A percentile compares a stretch with the other conserved stretches of the same genome.
These are phyloP conservation scores for Streblospio benedicti DNA, from an alignment of 1,140 invertebrate species.

Conservation along the genomic window DNA sequence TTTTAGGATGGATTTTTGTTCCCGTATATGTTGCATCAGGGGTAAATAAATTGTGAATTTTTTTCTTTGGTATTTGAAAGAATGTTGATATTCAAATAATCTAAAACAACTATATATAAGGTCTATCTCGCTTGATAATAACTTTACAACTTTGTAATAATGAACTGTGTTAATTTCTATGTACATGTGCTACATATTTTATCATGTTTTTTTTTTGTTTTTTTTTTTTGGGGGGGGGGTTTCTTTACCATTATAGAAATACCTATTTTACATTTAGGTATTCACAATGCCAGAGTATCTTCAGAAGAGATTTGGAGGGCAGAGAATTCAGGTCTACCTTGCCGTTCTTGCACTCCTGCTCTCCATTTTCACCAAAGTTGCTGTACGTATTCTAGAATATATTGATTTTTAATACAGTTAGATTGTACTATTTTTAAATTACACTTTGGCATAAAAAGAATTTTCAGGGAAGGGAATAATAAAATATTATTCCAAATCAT, in stretches of 20 bases:
- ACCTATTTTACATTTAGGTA: slow-evolving; percentile 38
- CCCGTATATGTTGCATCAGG: slow-evolving; percentile 44
- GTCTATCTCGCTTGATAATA: too few relatives aligned
- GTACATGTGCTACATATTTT: too few relatives aligned
- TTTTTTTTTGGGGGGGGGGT: too few relatives aligned
- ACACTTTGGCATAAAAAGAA: too few relatives aligned
- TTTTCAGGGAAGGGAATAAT: too few relatives aligned
- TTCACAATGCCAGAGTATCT: slow-evolving; percentile 58
- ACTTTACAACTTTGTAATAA: too few relatives aligned
- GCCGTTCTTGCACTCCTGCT: slow-evolving; percentile 53
- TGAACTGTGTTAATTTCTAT: too few relatives aligned
- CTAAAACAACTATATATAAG: too few relatives aligned
- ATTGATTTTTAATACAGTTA: not conserved
- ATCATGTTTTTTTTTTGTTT: too few relatives aligned
- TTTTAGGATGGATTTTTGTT: slow-evolving; percentile 38
- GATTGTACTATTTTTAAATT: not conserved
- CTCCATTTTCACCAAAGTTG: slow-evolving; percentile 58
- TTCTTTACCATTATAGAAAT: too few relatives aligned
- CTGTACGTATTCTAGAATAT: slow-evolving; percentile 50
- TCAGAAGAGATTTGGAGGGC: slow-evolving; percentile 53
- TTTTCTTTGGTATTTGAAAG: not conserved
- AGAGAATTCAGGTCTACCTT: slow-evolving; percentile 53
- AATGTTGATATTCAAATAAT: not conserved
- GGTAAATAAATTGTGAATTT: slow-evolving; percentile 26
- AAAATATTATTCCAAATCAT: slow-evolving; percentile 46